These are phyloP conservation scores for Ariopsis seemanni DNA, from an alignment of 2,113 vertebrate genomes.

Conservation along the genomic window DNA sequence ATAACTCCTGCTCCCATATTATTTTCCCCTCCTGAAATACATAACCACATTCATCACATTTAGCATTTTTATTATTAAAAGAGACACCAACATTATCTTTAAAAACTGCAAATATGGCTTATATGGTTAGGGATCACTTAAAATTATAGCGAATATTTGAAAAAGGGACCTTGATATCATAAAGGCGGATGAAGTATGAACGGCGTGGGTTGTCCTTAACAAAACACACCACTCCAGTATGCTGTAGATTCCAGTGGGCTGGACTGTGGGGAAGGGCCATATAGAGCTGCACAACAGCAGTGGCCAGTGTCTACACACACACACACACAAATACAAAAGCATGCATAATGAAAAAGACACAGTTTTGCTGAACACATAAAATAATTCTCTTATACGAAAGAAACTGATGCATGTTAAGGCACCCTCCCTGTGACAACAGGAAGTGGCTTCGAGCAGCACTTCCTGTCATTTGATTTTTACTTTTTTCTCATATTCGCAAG, in stretches of 20 bases:
- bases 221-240: constrained; percentile 74
- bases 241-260: constrained; percentile 70
- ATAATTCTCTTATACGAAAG: neutral
- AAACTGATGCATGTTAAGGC: constrained; percentile 13
- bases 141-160: neutral
- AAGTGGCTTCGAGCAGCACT: constrained; percentile 53
- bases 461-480: constrained; percentile 43
- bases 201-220: constrained; percentile 78
- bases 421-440: constrained; percentile 51
- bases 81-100: neutral
- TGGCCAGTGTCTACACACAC: constrained; percentile 67
- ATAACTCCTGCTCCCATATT: constrained; percentile 80
- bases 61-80: neutral
- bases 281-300: constrained; percentile 73
- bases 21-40: constrained; percentile 67
- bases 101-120: neutral
- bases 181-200: constrained; percentile 79
- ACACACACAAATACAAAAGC: constrained; percentile 12
- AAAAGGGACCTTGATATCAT: constrained; percentile 67
- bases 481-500: neutral
- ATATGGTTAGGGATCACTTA: neutral
- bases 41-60: neutral
- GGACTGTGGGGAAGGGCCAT: constrained; percentile 69
- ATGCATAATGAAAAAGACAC: neutral
- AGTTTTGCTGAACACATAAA: neutral